Evolutionary conservation across 2,888 invertebrate genomes (phyloP), one percentile per base, ranked within the genome.

Genomic region (Cryptus viduatorius): DNA sequence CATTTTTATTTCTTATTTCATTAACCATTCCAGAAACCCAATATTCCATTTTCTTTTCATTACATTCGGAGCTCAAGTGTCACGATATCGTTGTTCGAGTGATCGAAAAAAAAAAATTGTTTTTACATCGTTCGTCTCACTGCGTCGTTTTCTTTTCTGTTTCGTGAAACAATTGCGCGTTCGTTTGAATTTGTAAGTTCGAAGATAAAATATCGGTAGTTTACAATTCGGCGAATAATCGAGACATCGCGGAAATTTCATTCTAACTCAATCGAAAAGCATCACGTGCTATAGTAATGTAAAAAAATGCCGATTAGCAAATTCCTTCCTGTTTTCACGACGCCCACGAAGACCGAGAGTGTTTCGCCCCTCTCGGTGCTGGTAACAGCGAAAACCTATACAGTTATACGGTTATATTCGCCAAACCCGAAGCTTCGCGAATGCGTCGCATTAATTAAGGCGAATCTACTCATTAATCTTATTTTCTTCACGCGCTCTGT

Each of bases 401-500:
- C 46, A 29, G 14, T 48, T 48, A 50, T 46, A 50, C 46, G 14
- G 56, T 14, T 4, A n/a, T 12, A 59, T 37, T 37, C n/a, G n/a
- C 50, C 50, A 29, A 72, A 84, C 50, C 72, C 77, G 68, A 73
- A 68, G 81, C 80, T 78, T 81, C 46, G 71, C 59, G 77, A 77
- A 75, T 87, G 89, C 86, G 85, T 89, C 85, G 90, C 89, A 90
- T 91, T 91, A 91, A 91, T 91, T 91, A 91, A 90, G 89, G 84
- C 85, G 82, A 86, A 89, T 61, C 87, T 85, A 87, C 87, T 89
- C 91, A 90, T 91, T 90, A 90, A 91, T 91, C 90, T 91, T 91
- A 88, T 90, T 89, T 91, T 89, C 90, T 91, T 90, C 87, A 84
- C 83, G 83, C 82, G 83, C 87, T 84, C 82, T 81, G 83, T 82